phyloP scores from a whole-genome alignment of 2,888 invertebrate species.

The Archips crataeganus region DNA sequence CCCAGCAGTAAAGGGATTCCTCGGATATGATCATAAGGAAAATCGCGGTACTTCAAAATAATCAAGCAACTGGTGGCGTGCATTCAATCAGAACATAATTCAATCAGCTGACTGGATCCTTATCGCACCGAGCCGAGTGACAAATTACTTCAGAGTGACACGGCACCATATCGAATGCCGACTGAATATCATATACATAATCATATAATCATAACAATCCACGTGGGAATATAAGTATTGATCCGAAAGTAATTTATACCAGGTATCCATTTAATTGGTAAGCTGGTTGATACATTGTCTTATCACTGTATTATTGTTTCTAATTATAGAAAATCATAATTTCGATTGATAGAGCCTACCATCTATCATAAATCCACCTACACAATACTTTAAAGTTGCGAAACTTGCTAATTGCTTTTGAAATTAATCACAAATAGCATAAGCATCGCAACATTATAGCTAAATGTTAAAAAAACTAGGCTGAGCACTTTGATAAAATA shows the following conservation, averaged over 20 bases:
- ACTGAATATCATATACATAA: conserved; percentile 26
- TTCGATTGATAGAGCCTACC: no score
- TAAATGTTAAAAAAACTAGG: no score
- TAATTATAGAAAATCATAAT: neutral
- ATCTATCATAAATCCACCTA: no score
- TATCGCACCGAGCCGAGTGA: conserved; percentile 27
- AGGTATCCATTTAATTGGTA: neutral
- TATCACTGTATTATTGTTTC: no score
- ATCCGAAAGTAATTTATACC: neutral
- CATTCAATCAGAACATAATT: conserved; percentile 23
- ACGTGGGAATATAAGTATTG: neutral
- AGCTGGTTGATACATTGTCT: no score
- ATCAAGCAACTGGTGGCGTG: conserved; percentile 3
- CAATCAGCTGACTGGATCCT: conserved; percentile 34
- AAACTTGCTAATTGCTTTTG: no score
- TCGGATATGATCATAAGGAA: no score
- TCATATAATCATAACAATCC: conserved; percentile 1
- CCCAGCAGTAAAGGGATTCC: no score
- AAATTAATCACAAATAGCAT: no score
- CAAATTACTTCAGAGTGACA: conserved; percentile 28
- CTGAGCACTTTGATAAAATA: no score
- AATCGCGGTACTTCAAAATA: neutral
- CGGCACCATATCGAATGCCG: conserved; percentile 16
- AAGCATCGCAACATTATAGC: no score
- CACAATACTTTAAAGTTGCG: no score